phyloP scores from a whole-genome alignment of 2,888 invertebrate genomes.

The Augochlorella aurata region DNA sequence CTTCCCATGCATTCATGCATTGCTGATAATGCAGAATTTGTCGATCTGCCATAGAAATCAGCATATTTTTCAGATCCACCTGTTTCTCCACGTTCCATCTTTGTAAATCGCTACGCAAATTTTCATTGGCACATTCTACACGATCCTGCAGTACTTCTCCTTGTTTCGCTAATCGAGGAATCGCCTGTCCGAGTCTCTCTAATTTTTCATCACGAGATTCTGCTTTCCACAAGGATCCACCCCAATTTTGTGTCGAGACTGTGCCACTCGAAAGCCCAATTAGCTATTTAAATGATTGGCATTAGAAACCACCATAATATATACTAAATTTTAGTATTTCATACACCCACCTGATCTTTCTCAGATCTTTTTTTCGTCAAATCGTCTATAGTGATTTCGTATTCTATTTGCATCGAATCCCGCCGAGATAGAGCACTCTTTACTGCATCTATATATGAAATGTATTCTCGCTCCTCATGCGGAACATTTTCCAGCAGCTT shows the following conservation, averaged over 20 bases:
- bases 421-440: slow-evolving; percentile 86
- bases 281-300: slow-evolving; percentile 63
- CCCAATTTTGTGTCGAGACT: slow-evolving; percentile 77
- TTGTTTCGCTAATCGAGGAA: slow-evolving; percentile 83
- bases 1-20: slow-evolving; percentile 84
- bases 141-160: slow-evolving; percentile 85
- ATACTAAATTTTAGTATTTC: not conserved
- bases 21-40: slow-evolving; percentile 87
- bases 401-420: slow-evolving; percentile 86
- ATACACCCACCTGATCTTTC: slow-evolving; percentile 84
- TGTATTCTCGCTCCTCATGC: slow-evolving; percentile 85
- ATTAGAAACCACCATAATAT: not conserved
- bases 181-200: slow-evolving; percentile 80
- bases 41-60: slow-evolving; percentile 85
- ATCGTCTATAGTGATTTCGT: slow-evolving; percentile 86
- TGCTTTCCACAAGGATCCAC: slow-evolving; percentile 84
- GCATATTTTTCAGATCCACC: slow-evolving; percentile 85
- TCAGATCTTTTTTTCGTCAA: slow-evolving; percentile 85
- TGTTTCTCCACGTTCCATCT: slow-evolving; percentile 87
- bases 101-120: slow-evolving; percentile 86
- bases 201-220: slow-evolving; percentile 85
- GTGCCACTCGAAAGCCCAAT: slow-evolving; percentile 67
- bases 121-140: slow-evolving; percentile 87
- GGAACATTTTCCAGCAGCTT: slow-evolving; percentile 81
- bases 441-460: slow-evolving; percentile 87